Evolutionary conservation across 2,888 invertebrate genomes (phyloP).

Genomic region (Drosophila kokeensis): DNA sequence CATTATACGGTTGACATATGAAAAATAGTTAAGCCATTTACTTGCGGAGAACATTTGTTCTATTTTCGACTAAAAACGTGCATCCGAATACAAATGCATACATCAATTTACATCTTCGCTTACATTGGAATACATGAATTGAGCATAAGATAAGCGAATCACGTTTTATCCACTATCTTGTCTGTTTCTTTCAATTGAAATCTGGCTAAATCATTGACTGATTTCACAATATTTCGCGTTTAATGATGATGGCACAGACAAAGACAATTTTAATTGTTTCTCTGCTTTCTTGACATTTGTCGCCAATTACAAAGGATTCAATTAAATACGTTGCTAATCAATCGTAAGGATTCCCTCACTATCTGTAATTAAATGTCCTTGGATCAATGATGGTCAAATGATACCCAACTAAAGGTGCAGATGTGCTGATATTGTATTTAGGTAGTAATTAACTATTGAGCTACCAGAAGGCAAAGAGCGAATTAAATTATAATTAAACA

Average conservation of each 20-base stretch:
- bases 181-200: slow-evolving; percentile 50
- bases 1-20: slow-evolving; percentile 40
- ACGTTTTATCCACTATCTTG: slow-evolving; percentile 7
- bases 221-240: slow-evolving; percentile 18
- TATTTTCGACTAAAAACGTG: not conserved
- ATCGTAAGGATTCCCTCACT: slow-evolving; percentile 22
- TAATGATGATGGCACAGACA: slow-evolving; percentile 51
- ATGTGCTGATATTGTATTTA: slow-evolving; percentile 8
- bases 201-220: slow-evolving; percentile 28
- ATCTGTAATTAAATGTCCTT: not conserved
- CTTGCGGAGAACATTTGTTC: slow-evolving; percentile 7
- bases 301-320: slow-evolving; percentile 53
- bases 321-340: slow-evolving; percentile 56
- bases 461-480: not conserved
- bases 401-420: slow-evolving; percentile 2
- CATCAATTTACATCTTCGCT: not conserved
- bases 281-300: not conserved
- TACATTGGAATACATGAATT: not conserved
- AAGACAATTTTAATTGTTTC: slow-evolving; percentile 18
- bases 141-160: slow-evolving; percentile 23
- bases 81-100: not conserved
- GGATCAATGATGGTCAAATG: not conserved
- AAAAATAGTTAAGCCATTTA: not conserved
- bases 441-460: not conserved
- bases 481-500: not conserved